Percentiles rank a stretch among this genome's conserved stretches.
Conservation (phyloP, 2,797 vertebrate species). For the Valencia hispanica region DNA sequence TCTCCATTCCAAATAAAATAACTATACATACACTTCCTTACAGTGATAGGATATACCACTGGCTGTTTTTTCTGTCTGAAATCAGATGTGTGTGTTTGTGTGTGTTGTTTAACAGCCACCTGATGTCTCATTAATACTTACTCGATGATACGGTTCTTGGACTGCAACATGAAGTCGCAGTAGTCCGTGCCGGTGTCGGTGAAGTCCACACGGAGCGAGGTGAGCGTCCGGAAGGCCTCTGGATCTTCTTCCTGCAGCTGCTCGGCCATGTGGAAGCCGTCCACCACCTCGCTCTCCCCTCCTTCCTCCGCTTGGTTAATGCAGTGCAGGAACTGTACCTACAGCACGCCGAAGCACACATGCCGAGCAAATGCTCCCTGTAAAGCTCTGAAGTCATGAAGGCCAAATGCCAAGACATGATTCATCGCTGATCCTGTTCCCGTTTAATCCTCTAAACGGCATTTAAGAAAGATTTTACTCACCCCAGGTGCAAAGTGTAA, state of each 20-base stretch:
- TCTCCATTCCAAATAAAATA: conserved; percentile 42
- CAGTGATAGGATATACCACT: neutral
- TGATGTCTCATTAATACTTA: conserved; percentile 60
- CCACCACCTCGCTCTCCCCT: conserved; percentile 90
- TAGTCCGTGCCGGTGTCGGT: conserved; percentile 90
- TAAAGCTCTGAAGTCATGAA: conserved; percentile 3
- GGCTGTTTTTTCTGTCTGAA: no score
- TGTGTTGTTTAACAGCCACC: neutral
- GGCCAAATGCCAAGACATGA: conserved; percentile 10
- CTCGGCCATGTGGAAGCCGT: conserved; percentile 88
- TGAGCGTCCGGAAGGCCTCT: conserved; percentile 85
- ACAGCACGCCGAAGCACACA: conserved; percentile 27
- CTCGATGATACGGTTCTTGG: conserved; percentile 93
- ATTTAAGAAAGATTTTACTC: conserved; percentile 63
- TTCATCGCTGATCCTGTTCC: conserved; percentile 7
- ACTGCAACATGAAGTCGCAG: conserved; percentile 92
- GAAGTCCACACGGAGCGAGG: conserved; percentile 87
- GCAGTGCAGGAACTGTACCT: conserved; percentile 96
- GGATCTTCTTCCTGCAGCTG: conserved; percentile 86
- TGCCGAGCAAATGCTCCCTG: conserved; percentile 21
- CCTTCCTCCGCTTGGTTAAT: conserved; percentile 87
- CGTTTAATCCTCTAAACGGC: conserved; percentile 12
- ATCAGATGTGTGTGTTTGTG: neutral
- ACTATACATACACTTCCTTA: neutral
- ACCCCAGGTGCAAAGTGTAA: conserved; percentile 92